Percentiles rank a stretch among this genome's conserved stretches.
phyloP scores from a whole-genome alignment of 2,888 invertebrate genomes.

The Taphrorychus bicolor region DNA sequence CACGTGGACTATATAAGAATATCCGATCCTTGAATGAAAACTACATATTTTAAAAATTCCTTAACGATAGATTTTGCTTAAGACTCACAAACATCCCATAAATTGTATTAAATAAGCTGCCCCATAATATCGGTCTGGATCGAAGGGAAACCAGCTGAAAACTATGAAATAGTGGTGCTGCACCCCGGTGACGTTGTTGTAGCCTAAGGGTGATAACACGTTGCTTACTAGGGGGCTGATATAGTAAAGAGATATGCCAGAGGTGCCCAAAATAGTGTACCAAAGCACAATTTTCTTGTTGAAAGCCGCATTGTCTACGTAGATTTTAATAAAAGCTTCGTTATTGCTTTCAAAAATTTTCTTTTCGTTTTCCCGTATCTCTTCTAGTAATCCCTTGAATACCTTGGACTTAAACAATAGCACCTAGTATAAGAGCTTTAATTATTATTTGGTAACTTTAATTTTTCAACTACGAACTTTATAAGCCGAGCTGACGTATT shows the following conservation, averaged over 20 bases:
- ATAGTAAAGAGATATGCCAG: slow-evolving; percentile 37
- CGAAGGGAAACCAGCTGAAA: slow-evolving; percentile 44
- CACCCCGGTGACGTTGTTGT: slow-evolving; percentile 30
- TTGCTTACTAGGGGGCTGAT: slow-evolving; percentile 40
- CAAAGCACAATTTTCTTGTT: slow-evolving; percentile 28
- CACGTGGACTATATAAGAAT: slow-evolving; percentile 31
- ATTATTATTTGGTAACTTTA: not conserved
- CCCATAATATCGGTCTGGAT: slow-evolving; percentile 41
- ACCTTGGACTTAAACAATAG: slow-evolving; percentile 11
- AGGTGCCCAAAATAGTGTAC: slow-evolving; percentile 38
- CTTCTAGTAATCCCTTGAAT: slow-evolving; percentile 8
- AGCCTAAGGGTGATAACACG: slow-evolving; percentile 22
- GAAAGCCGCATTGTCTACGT: slow-evolving; percentile 26
- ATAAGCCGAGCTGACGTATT: slow-evolving; percentile 16
- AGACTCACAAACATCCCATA: slow-evolving; percentile 32
- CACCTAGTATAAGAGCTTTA: not conserved
- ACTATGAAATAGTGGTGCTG: slow-evolving; percentile 41
- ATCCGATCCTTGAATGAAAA: slow-evolving; percentile 18
- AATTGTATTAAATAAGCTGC: slow-evolving; percentile 42
- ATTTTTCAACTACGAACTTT: not conserved
- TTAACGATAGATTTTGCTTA: not conserved
- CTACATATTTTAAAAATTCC: not conserved
- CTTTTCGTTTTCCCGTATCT: slow-evolving; percentile 19
- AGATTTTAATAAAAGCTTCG: slow-evolving; percentile 40
- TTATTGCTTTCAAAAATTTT: slow-evolving; percentile 37